Percentiles rank a stretch among this genome's conserved stretches.
Evolutionary conservation across 2,888 invertebrate species (phyloP).

Genomic region (Ctena decussata): DNA sequence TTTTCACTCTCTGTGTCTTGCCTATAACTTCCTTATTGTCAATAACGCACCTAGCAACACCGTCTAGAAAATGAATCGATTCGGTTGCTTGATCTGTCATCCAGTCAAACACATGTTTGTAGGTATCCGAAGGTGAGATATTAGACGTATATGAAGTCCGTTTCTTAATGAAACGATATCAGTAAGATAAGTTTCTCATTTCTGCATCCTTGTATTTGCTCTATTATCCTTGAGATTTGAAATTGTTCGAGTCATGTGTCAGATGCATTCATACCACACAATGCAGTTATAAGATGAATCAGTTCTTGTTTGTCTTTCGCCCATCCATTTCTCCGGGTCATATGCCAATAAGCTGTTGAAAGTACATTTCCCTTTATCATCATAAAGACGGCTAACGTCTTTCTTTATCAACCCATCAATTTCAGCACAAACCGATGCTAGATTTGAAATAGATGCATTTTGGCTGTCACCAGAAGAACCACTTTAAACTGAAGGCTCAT

Average conservation of each 20-base stretch:
- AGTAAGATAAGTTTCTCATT: slow-evolving; percentile 44
- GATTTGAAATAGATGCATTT: too few species aligned
- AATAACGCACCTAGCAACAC: slow-evolving; percentile 29
- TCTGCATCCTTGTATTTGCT: slow-evolving; percentile 24
- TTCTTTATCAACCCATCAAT: too few species aligned
- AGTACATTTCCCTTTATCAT: slow-evolving; percentile 20
- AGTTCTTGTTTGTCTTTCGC: neutral
- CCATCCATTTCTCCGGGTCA: slow-evolving; percentile 22
- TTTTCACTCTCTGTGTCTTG: slow-evolving; percentile 25
- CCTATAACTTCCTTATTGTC: slow-evolving; percentile 53
- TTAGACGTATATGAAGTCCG: slow-evolving; percentile 24
- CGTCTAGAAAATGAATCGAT: slow-evolving; percentile 15
- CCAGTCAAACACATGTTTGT: slow-evolving; percentile 21
- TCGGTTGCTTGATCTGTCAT: slow-evolving; percentile 22
- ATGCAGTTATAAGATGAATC: neutral
- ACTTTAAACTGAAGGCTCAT: too few species aligned
- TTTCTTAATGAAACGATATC: slow-evolving; percentile 33
- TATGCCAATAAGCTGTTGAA: slow-evolving; percentile 16
- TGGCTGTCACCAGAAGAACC: too few species aligned
- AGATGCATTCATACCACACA: neutral
- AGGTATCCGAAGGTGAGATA: slow-evolving; percentile 19
- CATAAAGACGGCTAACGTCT: slow-evolving; percentile 24
- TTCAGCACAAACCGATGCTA: too few species aligned
- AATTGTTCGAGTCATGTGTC: neutral
- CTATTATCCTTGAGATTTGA: neutral